These are phyloP conservation scores for Hydrophis major DNA, from an alignment of 2,797 vertebrate species.

Conservation along the genomic window DNA sequence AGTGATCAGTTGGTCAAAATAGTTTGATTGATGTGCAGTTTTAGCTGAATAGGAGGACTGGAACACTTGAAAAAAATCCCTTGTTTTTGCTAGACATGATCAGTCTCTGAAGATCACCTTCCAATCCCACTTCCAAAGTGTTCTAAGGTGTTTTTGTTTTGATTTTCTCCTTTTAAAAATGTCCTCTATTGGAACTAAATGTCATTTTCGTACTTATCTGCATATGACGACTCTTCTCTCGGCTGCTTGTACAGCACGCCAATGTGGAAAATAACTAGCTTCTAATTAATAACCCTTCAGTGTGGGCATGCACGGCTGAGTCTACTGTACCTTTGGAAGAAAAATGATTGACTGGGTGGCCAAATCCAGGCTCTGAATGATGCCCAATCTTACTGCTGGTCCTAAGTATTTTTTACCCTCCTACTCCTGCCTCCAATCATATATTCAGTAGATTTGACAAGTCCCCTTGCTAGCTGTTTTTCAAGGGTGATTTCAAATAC, in stretches of 20 bases:
- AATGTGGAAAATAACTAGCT: background rate
- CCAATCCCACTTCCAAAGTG: background rate
- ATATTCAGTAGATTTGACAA: background rate
- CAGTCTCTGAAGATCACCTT: background rate
- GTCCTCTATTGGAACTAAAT: background rate
- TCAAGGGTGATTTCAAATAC: background rate
- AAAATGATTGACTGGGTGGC: conserved; percentile 13
- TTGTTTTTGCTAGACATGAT: background rate
- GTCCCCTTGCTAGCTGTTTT: background rate
- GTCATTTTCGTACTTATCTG: conserved; percentile 12
- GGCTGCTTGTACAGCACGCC: background rate
- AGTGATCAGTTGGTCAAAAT: background rate
- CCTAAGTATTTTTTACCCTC: background rate
- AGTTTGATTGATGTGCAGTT: background rate
- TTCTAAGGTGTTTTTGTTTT: background rate
- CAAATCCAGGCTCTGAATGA: background rate
- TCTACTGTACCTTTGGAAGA: conserved; percentile 7
- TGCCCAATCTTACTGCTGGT: background rate
- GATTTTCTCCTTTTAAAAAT: background rate
- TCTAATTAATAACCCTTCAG: conserved; percentile 7
- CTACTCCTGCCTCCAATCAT: background rate
- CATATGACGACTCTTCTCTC: background rate
- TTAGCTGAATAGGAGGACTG: background rate
- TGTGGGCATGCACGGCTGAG: background rate
- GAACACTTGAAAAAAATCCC: background rate